A percentile compares a stretch with the other conserved stretches of the same genome.
These are phyloP conservation scores for Malurus splendens DNA, from an alignment of 2,797 vertebrate species.

Conservation along the genomic window DNA sequence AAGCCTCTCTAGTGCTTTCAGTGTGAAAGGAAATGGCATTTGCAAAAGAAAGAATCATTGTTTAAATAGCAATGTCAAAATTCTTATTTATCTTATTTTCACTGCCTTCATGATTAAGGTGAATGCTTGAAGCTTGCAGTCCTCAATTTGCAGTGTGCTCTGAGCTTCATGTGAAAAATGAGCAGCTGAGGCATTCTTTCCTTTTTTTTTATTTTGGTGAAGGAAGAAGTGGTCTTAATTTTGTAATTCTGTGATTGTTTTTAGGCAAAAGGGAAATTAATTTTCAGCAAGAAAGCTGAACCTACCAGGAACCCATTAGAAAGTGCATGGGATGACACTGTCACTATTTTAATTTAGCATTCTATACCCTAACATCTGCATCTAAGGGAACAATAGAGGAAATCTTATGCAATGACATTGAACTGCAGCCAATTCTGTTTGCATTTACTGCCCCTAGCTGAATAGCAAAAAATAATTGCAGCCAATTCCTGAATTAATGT, in stretches of 20 bases:
- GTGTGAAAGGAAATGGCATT: slow-evolving; percentile 9
- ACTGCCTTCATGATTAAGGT: slow-evolving; percentile 25
- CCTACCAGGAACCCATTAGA: neutral
- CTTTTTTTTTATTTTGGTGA: neutral
- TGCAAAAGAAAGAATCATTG: slow-evolving; percentile 41
- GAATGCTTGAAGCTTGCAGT: slow-evolving; percentile 5
- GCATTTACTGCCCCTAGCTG: slow-evolving; percentile 35
- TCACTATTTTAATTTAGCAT: slow-evolving; percentile 37
- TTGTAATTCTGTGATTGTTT: neutral
- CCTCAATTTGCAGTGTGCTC: neutral
- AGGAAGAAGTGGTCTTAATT: slow-evolving; percentile 28
- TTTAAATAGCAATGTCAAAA: slow-evolving; percentile 49
- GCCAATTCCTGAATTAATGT: slow-evolving; percentile 47
- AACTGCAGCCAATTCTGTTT: slow-evolving; percentile 38
- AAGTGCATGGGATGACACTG: slow-evolving; percentile 5
- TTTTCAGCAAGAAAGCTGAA: slow-evolving; percentile 7
- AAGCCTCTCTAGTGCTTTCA: slow-evolving; percentile 38
- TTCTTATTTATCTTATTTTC: slow-evolving; percentile 47
- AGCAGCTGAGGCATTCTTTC: neutral
- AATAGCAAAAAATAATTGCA: slow-evolving; percentile 51
- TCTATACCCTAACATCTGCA: slow-evolving; percentile 39
- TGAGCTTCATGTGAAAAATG: neutral
- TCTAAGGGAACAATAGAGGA: slow-evolving; percentile 37
- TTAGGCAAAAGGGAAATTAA: slow-evolving; percentile 32
- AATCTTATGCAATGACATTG: slow-evolving; percentile 35